A percentile compares a stretch with the other conserved stretches of the same genome.
phyloP scores from a whole-genome alignment of 1,140 invertebrate genomes.

The Apocrypta bakeri region DNA sequence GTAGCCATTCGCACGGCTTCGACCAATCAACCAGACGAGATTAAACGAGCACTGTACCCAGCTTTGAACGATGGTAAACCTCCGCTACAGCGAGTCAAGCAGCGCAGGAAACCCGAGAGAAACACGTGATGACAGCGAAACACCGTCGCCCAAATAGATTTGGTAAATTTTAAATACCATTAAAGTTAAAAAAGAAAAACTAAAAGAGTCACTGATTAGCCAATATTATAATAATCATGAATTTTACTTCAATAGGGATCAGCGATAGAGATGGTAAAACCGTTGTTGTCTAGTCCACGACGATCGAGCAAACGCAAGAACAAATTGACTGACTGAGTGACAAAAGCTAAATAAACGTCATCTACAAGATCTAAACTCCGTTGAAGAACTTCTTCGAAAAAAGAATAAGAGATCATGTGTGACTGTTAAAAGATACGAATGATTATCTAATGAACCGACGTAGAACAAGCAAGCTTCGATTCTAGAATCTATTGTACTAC shows the following conservation, averaged over 20 bases:
- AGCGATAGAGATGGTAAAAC: slow-evolving; percentile 41
- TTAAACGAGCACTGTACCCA: slow-evolving; percentile 66
- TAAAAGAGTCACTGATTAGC: neutral
- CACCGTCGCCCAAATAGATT: neutral
- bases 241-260: slow-evolving; percentile 18
- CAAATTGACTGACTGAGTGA: slow-evolving; percentile 50
- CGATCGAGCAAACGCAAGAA: slow-evolving; percentile 57
- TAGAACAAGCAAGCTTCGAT: slow-evolving; percentile 57
- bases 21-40: slow-evolving; percentile 66
- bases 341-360: neutral
- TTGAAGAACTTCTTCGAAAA: slow-evolving; percentile 38
- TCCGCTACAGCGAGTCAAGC: slow-evolving; percentile 60
- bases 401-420: neutral
- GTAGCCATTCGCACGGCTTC: slow-evolving; percentile 75
- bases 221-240: neutral
- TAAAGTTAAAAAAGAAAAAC: neutral
- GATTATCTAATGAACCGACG: slow-evolving; percentile 27
- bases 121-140: slow-evolving; percentile 63
- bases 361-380: slow-evolving; percentile 26
- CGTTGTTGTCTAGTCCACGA: slow-evolving; percentile 60
- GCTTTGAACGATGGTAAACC: slow-evolving; percentile 60
- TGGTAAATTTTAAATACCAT: slow-evolving; percentile 7
- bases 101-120: slow-evolving; percentile 68
- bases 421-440: neutral
- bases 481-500: slow-evolving; percentile 43